Evolutionary conservation across 2,888 invertebrate genomes (phyloP).

Genomic region (Callimorpha dominula): DNA sequence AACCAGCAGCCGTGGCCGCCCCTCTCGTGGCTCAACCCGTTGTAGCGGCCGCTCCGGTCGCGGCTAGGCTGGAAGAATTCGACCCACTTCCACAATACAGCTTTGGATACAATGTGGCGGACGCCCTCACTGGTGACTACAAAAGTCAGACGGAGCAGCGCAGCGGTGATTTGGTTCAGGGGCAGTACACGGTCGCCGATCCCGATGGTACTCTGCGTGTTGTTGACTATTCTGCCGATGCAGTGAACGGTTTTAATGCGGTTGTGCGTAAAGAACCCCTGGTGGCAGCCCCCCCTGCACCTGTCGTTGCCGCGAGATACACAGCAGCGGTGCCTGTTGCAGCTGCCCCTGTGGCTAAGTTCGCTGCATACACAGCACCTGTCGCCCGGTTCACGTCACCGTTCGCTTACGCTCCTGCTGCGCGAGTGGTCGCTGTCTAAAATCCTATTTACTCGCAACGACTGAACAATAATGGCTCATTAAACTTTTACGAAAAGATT

Average conservation of each 20-base stretch:
- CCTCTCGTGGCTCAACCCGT: constrained; percentile 65
- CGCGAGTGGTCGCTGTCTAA: constrained; percentile 69
- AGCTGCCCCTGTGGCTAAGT: constrained; percentile 43
- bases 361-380: constrained; percentile 60
- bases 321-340: constrained; percentile 44
- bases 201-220: constrained; percentile 77
- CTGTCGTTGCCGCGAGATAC: constrained; percentile 57
- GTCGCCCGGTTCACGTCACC: constrained; percentile 61
- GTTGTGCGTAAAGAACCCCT: constrained; percentile 78
- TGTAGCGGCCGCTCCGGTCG: constrained; percentile 66
- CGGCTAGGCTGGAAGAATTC: constrained; percentile 78
- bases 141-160: constrained; percentile 83
- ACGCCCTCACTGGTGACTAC: constrained; percentile 79
- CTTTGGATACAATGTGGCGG: constrained; percentile 80
- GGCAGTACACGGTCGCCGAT: constrained; percentile 78
- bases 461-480: constrained; percentile 68
- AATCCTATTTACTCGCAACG: constrained; percentile 40
- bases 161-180: constrained; percentile 85
- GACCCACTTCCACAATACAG: constrained; percentile 87
- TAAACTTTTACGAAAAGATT: constrained; percentile 55
- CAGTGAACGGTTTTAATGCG: constrained; percentile 79
- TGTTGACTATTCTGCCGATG: constrained; percentile 78
- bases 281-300: constrained; percentile 77
- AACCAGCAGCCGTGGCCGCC: constrained; percentile 52
- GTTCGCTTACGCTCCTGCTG: constrained; percentile 63